Conservation (phyloP, 2,797 vertebrate species). For the Hipposideros larvatus region DNA sequence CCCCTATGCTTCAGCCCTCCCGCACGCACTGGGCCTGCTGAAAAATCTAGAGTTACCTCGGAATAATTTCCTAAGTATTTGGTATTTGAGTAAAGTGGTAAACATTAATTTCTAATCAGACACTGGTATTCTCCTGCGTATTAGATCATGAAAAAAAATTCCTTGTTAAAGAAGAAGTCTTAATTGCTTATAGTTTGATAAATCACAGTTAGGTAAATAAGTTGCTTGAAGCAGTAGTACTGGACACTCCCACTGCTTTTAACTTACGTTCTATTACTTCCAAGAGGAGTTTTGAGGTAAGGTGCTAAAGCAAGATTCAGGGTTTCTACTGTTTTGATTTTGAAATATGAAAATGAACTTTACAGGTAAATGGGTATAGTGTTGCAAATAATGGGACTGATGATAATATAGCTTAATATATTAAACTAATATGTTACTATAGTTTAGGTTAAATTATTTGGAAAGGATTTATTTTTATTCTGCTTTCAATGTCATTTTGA, state of each 20-base stretch:
- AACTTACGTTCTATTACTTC: background rate
- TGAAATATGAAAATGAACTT: slow-evolving; percentile 27
- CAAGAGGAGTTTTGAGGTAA: background rate
- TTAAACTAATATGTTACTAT: background rate
- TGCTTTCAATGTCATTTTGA: background rate
- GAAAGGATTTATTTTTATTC: background rate
- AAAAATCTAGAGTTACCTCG: background rate
- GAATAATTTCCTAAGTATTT: background rate
- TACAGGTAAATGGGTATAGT: background rate
- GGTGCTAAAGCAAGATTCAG: slow-evolving; percentile 12
- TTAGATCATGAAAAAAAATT: slow-evolving; percentile 3
- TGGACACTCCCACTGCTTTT: background rate
- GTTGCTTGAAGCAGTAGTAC: background rate
- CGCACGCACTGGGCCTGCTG: fast-evolving
- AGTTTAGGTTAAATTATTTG: slow-evolving; percentile 30
- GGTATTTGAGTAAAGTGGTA: background rate
- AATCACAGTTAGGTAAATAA: background rate
- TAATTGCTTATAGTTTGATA: slow-evolving; percentile 16
- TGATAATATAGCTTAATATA: background rate
- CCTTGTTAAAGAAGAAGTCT: slow-evolving; percentile 21
- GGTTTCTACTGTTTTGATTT: slow-evolving; percentile 28
- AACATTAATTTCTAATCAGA: background rate
- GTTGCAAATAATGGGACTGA: background rate
- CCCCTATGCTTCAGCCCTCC: background rate
- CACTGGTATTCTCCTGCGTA: background rate